Base-by-base conservation (phyloP, 2,888 invertebrate species). In the Rutpela maculata region DNA sequence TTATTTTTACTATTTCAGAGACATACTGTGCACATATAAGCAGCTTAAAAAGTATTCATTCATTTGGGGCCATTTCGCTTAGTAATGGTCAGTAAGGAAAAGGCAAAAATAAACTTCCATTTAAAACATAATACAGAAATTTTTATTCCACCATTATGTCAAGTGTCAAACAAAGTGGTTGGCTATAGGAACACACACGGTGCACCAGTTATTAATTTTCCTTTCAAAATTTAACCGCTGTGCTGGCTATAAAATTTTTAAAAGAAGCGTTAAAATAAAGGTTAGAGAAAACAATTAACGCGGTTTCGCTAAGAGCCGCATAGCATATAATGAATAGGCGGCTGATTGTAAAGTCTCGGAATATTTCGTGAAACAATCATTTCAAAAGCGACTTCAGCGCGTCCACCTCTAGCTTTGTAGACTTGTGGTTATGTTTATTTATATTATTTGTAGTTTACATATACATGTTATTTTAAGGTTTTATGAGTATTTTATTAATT, bases 251-350 rank as follows among this genome's bases (percentile, higher is more conserved):
- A 62, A 71, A 71, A 62, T 60, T 50, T 59, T 71, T 22, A 71
- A 62, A 17, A 11, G 50, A 38, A 43, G 26, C 43, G 60, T 60
- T 60, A 72, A 72, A 60, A 35, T 72, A 72, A 63, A 74, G 59
- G 57, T 79, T 81, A 77, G 76, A 79, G 74, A 77, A 81, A 81
- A 79, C 79, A 81, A 79, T 81, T 79, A 81, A 75, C 81, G 78
- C 72, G 62, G 75, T 62, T 56, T 65, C 75, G 78, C 81, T 81
- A 79, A 79, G 77, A 79, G 80, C 72, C 56, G 43, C 68, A 62
- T 74, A 79, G 76, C 75, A 68, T 76, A 75, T 76, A 78, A 79
- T 79, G 76, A 79, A 77, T 74, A 77, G 74, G 70, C 77, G 77
- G 77, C 35, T 38, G 69, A 76, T 66, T 78, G 74, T 78, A 74